These are phyloP conservation scores for Parasteatoda lunata DNA, from an alignment of 2,888 invertebrate genomes.

Conservation along the genomic window DNA sequence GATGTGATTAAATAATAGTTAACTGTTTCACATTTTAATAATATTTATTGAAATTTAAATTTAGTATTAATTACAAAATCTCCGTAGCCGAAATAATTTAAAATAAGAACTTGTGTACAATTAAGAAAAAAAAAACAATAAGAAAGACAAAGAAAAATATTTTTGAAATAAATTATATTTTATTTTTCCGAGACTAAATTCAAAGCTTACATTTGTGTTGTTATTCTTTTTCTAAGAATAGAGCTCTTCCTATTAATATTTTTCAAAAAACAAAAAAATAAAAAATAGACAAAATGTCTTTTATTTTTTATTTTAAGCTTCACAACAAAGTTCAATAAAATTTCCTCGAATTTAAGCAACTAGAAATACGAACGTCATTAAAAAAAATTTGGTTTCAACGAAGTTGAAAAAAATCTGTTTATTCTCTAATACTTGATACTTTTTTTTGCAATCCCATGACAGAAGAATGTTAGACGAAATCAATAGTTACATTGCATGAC, in stretches of 20 bases:
- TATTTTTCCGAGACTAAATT: background rate
- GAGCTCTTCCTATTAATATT: constrained; percentile 18
- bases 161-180: background rate
- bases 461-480: constrained; percentile 53
- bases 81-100: background rate
- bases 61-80: background rate
- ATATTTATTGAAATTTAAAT: no score
- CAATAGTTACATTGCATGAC: constrained; percentile 56
- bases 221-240: background rate
- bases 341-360: constrained; percentile 49
- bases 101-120: background rate
- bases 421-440: constrained; percentile 35
- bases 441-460: constrained; percentile 43
- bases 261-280: constrained; percentile 2
- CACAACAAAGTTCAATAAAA: constrained; percentile 39
- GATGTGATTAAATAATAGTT: no score
- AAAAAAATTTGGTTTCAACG: constrained; percentile 25
- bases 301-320: constrained; percentile 6
- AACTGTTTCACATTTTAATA: no score
- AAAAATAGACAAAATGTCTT: background rate
- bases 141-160: background rate
- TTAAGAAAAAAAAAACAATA: background rate
- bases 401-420: constrained; percentile 43
- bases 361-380: constrained; percentile 20
- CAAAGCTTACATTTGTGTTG: background rate